Evolutionary conservation across 2,797 vertebrate species (phyloP), one percentile per base, ranked within the genome.

Genomic region (Megaceryle alcyon): DNA sequence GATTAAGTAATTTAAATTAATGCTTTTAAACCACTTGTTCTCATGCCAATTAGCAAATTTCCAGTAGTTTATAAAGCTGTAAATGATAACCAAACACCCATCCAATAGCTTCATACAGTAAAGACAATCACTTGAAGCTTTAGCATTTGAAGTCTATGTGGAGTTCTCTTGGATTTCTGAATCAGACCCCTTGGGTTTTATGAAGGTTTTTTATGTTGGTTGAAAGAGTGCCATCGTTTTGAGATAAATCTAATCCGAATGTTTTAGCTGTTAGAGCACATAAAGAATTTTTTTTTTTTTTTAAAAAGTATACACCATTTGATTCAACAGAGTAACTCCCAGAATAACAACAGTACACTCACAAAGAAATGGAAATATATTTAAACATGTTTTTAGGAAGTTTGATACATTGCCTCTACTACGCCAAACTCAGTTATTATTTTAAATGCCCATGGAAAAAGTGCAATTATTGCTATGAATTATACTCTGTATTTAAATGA

Each of bases 91-190:
- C 26, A 59, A 64, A 72, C 29, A 51, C 17, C 25, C 59, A 9
- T 46, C 51, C 43, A 86, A 25, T 7, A 78, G 7, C 26, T 37
- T 61, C 25, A 23, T 12, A 75, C 7, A 39, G 13, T 35, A 80
- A 53, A 81, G 33, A 33, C 7, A 71, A 75, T 44, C 7, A 18
- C 49, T 83, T 90, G 37, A 80, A 68, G 49, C 29, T 12, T 59
- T n/a, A 54, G 39, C 14, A 23, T 78, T 71, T 68, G 12, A 78
- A 46, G 28, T 31, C 23, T 28, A 51, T 16, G 17, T 39, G 54
- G 70, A 68, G 57, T 83, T 92, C 69, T 86, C 92, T 78, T 61
- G 82, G 76, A 90, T 61, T 83, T 93, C 86, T 78, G 69, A 83
- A 94, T 92, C 57, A 88, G 65, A 92, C 5, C 20, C 61, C 21